These are phyloP conservation scores for Phataginus tetradactyla DNA, from an alignment of 2,797 vertebrate genomes.

Conservation along the genomic window DNA sequence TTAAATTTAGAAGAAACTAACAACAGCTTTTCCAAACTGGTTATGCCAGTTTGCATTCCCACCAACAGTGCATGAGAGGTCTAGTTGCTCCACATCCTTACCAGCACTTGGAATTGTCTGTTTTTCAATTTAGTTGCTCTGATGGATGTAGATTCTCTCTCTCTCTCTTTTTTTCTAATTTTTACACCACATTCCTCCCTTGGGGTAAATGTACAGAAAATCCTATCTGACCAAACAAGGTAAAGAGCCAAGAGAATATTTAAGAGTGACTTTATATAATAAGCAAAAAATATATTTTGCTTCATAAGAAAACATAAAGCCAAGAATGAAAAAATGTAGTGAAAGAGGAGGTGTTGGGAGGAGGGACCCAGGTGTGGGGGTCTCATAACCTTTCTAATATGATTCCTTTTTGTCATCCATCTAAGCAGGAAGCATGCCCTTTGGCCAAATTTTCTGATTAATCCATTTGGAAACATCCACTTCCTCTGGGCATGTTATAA, in stretches of 20 bases:
- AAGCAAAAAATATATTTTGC: conserved; percentile 17
- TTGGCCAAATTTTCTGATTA: neutral
- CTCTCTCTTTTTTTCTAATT: neutral
- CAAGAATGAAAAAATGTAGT: neutral
- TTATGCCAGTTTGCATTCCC: neutral
- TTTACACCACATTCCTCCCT: neutral
- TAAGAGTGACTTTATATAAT: neutral
- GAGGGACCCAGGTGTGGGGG: neutral
- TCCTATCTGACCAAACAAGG: neutral
- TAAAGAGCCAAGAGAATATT: neutral
- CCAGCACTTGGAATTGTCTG: neutral
- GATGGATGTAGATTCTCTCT: neutral
- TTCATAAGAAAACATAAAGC: conserved; percentile 15
- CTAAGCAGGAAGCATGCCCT: neutral
- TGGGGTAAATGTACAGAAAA: conserved; percentile 29
- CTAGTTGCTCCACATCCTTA: neutral
- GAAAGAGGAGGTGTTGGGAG: neutral
- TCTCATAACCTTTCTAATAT: neutral
- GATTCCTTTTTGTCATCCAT: neutral
- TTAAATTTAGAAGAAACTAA: conserved; percentile 4
- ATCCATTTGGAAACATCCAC: conserved; percentile 18
- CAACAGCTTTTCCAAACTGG: neutral
- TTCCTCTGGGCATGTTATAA: neutral
- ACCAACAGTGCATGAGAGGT: neutral
- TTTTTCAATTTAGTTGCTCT: neutral